Percentiles rank a stretch among this genome's conserved stretches.
These are phyloP conservation scores for Druceiella hillmani DNA, from an alignment of 2,888 invertebrate genomes.

Conservation along the genomic window DNA sequence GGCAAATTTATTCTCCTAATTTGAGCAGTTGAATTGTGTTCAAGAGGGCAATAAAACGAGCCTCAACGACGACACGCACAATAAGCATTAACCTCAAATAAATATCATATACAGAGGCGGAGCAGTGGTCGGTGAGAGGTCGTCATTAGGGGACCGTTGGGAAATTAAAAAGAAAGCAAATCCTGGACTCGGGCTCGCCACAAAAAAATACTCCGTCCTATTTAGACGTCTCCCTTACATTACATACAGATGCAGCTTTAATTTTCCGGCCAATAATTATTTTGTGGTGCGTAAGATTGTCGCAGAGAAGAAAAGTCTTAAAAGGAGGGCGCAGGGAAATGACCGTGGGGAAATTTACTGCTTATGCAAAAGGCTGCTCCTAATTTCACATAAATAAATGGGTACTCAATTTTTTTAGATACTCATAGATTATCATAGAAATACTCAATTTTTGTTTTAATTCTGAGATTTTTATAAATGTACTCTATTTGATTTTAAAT, in stretches of 20 bases:
- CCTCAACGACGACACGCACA: conserved; percentile 55
- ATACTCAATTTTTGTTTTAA: too few relatives aligned
- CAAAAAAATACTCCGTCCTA: conserved; percentile 40
- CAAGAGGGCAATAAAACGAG: conserved; percentile 54
- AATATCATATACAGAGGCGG: conserved; percentile 52
- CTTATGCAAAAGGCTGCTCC: too few relatives aligned
- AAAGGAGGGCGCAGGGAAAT: conserved; percentile 36
- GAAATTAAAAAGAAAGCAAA: conserved; percentile 56
- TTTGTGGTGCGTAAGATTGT: conserved; percentile 51
- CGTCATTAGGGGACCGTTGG: conserved; percentile 54
- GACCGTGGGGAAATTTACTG: conserved; percentile 28
- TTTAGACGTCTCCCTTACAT: conserved; percentile 50
- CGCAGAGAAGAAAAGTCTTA: conserved; percentile 39
- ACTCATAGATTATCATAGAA: too few relatives aligned
- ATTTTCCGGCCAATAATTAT: conserved; percentile 55
- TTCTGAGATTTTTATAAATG: too few relatives aligned
- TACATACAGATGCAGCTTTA: conserved; percentile 51
- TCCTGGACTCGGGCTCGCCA: conserved; percentile 50
- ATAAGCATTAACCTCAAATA: conserved; percentile 55
- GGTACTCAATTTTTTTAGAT: too few relatives aligned
- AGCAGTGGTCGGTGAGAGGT: conserved; percentile 40
- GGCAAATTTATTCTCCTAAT: too few relatives aligned
- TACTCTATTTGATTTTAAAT: too few relatives aligned
- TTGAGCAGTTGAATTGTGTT: conserved; percentile 51
- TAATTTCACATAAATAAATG: too few relatives aligned